phyloP scores from a whole-genome alignment of 2,888 invertebrate genomes.

The Temnothorax rugatulus region DNA sequence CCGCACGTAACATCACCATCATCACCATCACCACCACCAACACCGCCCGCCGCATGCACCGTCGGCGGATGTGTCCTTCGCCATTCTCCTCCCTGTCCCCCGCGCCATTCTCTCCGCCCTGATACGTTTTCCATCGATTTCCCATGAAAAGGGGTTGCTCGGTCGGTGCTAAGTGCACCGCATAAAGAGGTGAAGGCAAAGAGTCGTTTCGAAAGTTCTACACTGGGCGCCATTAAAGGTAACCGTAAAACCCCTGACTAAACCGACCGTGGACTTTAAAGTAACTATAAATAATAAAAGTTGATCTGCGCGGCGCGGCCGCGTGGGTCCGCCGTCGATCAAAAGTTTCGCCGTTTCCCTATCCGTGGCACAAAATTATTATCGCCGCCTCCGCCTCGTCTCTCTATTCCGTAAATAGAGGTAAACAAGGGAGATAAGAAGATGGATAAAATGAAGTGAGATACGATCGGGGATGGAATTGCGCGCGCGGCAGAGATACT shows the following conservation, averaged over 20 bases:
- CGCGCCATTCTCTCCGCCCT: conserved; percentile 65
- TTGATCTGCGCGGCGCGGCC: conserved; percentile 61
- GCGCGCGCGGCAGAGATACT: background rate
- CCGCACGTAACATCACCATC: background rate
- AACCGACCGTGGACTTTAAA: conserved; percentile 68
- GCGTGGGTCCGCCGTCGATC: conserved; percentile 56
- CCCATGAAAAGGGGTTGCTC: conserved; percentile 79
- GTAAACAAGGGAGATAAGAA: conserved; percentile 28
- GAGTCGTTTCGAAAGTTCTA: conserved; percentile 81
- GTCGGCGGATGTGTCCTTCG: conserved; percentile 42
- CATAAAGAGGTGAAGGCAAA: conserved; percentile 78
- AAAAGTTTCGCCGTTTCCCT: conserved; percentile 62
- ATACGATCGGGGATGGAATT: conserved; percentile 7
- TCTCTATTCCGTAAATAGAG: conserved; percentile 25
- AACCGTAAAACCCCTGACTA: conserved; percentile 78
- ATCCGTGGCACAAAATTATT: conserved; percentile 41
- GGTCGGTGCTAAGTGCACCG: conserved; percentile 79
- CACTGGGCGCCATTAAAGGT: conserved; percentile 79
- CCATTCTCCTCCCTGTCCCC: conserved; percentile 13
- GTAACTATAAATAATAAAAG: conserved; percentile 76
- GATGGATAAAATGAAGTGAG: conserved; percentile 23
- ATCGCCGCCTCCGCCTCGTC: conserved; percentile 6
- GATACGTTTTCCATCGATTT: conserved; percentile 83
- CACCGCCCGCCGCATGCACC: background rate
- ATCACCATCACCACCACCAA: too few species aligned